Conservation (phyloP, 1,140 invertebrate species). For the Drosophila sproati region DNA sequence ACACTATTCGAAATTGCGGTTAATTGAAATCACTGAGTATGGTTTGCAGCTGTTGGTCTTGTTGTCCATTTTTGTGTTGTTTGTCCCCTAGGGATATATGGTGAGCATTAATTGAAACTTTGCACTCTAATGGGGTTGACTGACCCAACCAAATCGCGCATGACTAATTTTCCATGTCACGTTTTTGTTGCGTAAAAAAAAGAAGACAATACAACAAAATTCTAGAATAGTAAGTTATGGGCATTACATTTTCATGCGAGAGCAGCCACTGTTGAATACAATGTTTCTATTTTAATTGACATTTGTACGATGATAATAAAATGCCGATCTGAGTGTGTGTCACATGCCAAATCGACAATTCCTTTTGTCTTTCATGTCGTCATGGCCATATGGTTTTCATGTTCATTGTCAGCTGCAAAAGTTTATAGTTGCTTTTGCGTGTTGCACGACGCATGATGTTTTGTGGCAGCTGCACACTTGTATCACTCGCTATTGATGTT, state of each 20-base stretch:
- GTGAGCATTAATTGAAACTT: constrained; percentile 76
- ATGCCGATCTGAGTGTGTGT: constrained; percentile 56
- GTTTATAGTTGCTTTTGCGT: constrained; percentile 28
- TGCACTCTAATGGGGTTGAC: constrained; percentile 68
- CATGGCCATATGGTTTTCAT: constrained; percentile 48
- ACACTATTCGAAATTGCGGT: constrained; percentile 73
- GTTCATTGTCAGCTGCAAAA: constrained; percentile 50
- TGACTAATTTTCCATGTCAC: constrained; percentile 73
- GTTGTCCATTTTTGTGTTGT: constrained; percentile 30
- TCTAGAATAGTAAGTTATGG: not conserved
- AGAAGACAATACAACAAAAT: not conserved
- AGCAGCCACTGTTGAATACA: not conserved
- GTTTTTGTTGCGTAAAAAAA: not conserved
- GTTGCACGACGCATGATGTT: constrained; percentile 27
- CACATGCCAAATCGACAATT: constrained; percentile 69
- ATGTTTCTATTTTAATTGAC: constrained; percentile 73
- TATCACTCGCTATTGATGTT: not conserved
- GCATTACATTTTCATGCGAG: not conserved
- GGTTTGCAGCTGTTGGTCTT: constrained; percentile 43
- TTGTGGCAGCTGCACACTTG: constrained; percentile 22
- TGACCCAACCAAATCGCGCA: constrained; percentile 66
- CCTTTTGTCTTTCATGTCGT: constrained; percentile 18
- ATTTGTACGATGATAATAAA: constrained; percentile 69
- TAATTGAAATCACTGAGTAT: constrained; percentile 78
- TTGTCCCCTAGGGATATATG: constrained; percentile 43